Evolutionary conservation across 2,113 vertebrate genomes (phyloP).

Genomic region (Oreochromis niloticus): DNA sequence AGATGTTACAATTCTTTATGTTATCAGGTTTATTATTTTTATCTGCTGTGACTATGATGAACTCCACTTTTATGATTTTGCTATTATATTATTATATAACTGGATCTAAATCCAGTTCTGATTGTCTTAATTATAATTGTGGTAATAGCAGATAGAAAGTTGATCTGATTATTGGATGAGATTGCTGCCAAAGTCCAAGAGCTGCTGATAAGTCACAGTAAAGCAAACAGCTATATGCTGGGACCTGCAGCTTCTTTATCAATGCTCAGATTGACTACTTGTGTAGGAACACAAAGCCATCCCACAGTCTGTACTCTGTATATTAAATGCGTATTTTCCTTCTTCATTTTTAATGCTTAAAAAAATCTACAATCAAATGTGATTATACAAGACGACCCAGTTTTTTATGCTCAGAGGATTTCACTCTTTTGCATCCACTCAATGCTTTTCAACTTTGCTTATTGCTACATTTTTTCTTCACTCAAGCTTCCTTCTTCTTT

Average conservation of each 20-base stretch:
- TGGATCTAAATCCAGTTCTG: not conserved
- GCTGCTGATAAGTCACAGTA: not conserved
- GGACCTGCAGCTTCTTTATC: not conserved
- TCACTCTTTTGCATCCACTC: not conserved
- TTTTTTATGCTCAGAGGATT: not conserved
- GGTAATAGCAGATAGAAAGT: not conserved
- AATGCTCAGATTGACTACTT: not conserved
- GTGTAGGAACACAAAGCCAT: not conserved
- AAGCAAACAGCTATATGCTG: not conserved
- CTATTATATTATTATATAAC: not conserved
- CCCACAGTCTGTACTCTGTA: not conserved
- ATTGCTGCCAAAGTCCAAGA: constrained; percentile 33
- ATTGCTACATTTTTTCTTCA: not conserved
- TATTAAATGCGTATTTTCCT: not conserved
- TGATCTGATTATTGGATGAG: not conserved
- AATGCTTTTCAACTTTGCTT: not conserved
- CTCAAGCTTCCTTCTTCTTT: not conserved
- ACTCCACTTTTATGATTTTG: not conserved
- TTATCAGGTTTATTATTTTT: not conserved
- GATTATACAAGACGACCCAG: not conserved
- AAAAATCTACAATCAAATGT: not conserved
- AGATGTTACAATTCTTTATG: not conserved
- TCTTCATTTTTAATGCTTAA: not conserved
- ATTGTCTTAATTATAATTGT: not conserved
- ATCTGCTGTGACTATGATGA: not conserved